Base-by-base conservation (phyloP, 2,888 invertebrate genomes). In the Sclerodermus sp. region DNA sequence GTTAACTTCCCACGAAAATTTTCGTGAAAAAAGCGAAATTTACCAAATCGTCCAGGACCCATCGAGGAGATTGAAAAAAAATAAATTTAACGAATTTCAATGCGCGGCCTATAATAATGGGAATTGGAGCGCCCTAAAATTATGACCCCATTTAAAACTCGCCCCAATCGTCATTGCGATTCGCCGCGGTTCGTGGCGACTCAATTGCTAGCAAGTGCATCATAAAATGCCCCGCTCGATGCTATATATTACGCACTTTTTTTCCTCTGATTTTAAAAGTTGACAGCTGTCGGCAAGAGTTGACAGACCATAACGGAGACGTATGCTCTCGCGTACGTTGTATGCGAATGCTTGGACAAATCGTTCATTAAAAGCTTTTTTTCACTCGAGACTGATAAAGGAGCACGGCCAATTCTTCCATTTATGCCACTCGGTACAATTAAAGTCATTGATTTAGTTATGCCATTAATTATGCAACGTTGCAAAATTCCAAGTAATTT, bases 251-350 rank as follows among this genome's bases (percentile, higher is more conserved):
- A 61, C 50, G 49, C 56, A 53, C 64, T 64, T 71, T 71, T 68
- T 73, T 71, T 60, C 45, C 61, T 62, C 58, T 70, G 71, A 68
- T 73, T 74, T 70, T 70, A 68, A 68, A 71, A 68, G 67, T 58
- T 72, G 76, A 76, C 76, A 76, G 74, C 74, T 76, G 77, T 73
- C 74, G 58, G 48, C 55, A 47, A 49, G 46, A 59, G 39, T 69
- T 71, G 73, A 69, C 73, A 67, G 68, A 71, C 68, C 72, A 74
- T 62, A 70, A 76, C 73, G 42, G 44, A 45, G 38, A 44, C 10
- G 32, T 31, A 16, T 36, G 9, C 8, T 23, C 8, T 42, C 36
- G 14, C 51, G 51, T 37, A 13, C 37, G 3, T 29, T 15, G 34
- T 13, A 16, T 10, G 30, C 4, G 6, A 8, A 34, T 4, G 13